Percentiles rank a stretch among this genome's conserved stretches.
phyloP scores from a whole-genome alignment of 2,113 vertebrate species.

The Crotalus helleri region DNA sequence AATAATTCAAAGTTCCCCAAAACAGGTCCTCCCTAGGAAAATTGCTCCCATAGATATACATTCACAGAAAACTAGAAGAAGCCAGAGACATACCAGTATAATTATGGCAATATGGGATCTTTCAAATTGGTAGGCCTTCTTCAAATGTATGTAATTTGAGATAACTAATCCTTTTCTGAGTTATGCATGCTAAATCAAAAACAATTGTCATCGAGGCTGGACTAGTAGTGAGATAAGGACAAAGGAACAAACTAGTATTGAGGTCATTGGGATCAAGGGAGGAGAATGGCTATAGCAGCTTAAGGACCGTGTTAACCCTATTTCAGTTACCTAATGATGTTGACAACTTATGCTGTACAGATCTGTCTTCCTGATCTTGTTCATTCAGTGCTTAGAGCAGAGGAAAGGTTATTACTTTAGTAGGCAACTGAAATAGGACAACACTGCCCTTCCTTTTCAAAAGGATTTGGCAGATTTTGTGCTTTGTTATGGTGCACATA shows the following conservation, averaged over 20 bases:
- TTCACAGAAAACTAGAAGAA: not conserved
- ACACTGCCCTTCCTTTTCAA: conserved; percentile 31
- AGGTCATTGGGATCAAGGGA: not conserved
- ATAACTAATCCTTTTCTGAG: conserved; percentile 53
- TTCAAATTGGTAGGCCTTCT: conserved; percentile 44
- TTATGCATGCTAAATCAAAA: conserved; percentile 58
- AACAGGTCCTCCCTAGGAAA: not conserved
- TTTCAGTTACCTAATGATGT: not conserved
- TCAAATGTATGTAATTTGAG: conserved; percentile 46
- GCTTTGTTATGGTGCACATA: not conserved
- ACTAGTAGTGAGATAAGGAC: not conserved
- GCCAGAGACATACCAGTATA: conserved; percentile 26
- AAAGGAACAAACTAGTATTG: not conserved
- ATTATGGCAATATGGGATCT: conserved; percentile 33
- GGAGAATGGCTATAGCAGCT: not conserved
- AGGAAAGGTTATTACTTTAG: conserved; percentile 37
- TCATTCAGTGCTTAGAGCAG: not conserved
- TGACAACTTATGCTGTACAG: not conserved
- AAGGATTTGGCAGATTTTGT: conserved; percentile 41
- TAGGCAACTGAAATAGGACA: conserved; percentile 29
- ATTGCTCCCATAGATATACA: not conserved
- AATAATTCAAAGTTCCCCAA: not conserved
- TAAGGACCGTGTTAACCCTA: not conserved
- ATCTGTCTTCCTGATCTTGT: not conserved
- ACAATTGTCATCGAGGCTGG: conserved; percentile 48